Conservation (phyloP, 2,888 invertebrate genomes). For the Carabus problematicus region DNA sequence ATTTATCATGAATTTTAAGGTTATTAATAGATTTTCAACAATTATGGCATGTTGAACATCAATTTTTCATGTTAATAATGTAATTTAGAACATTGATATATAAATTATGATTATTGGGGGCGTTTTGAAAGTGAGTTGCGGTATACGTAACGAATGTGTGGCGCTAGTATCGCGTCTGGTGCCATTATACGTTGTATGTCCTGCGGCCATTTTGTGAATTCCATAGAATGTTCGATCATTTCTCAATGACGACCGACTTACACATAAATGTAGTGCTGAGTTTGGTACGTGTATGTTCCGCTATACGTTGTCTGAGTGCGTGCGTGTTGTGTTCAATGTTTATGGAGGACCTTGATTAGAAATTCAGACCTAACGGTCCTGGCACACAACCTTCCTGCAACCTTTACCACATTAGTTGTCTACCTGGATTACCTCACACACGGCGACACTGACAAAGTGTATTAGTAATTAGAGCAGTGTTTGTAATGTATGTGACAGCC, state of each 20-base stretch:
- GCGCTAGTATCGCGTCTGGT: too few relatives aligned
- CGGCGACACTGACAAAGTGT: too few relatives aligned
- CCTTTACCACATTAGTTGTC: constrained; percentile 4
- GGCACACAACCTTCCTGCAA: constrained; percentile 4
- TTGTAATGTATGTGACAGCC: not conserved
- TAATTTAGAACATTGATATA: too few relatives aligned
- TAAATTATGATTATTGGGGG: too few relatives aligned
- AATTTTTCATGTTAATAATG: too few relatives aligned
- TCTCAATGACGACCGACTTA: constrained; percentile 2
- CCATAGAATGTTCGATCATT: not conserved
- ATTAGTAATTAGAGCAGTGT: not conserved
- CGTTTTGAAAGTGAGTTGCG: too few relatives aligned
- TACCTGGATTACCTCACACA: constrained; percentile 6
- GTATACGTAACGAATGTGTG: too few relatives aligned
- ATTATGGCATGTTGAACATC: too few relatives aligned
- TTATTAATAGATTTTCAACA: too few relatives aligned
- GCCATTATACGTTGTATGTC: too few relatives aligned
- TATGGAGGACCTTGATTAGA: constrained; percentile 6
- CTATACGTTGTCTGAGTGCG: not conserved
- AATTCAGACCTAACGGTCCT: constrained; percentile 8
- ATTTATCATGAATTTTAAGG: too few relatives aligned
- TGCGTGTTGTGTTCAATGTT: not conserved
- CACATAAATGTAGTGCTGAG: not conserved
- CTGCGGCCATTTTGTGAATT: not conserved
- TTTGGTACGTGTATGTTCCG: not conserved